Percentiles rank a stretch among this genome's conserved stretches.
Evolutionary conservation across 2,797 vertebrate species (phyloP).

Genomic region (Borostomias antarcticus): DNA sequence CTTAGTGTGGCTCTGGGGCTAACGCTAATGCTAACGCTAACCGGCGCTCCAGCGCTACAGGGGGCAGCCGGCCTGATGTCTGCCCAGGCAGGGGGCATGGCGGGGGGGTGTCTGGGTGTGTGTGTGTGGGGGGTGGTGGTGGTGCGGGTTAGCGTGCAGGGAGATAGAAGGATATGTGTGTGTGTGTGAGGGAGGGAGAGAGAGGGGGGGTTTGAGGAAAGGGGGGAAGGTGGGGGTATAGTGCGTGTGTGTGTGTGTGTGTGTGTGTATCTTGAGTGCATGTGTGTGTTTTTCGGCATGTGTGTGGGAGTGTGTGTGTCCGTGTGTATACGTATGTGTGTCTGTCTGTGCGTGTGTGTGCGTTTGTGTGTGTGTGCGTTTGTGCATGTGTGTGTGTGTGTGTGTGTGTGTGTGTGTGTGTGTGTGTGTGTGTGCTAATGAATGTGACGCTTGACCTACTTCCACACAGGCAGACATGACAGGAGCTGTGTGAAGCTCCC

Average conservation of each 20-base stretch:
- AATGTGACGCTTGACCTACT: constrained; percentile 38
- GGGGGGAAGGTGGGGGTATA: background rate
- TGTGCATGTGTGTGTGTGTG: constrained; percentile 1
- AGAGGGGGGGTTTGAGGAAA: background rate
- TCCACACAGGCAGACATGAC: constrained; percentile 21
- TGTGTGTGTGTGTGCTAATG: constrained; percentile 36
- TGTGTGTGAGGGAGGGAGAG: background rate
- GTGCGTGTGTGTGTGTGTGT: background rate
- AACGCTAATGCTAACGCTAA: constrained; percentile 20
- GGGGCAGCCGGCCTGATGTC: constrained; percentile 16
- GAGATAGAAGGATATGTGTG: background rate
- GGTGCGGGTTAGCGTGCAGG: background rate
- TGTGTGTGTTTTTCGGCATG: too few species aligned
- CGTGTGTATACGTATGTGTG: constrained; percentile 42
- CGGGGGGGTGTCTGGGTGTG: background rate
- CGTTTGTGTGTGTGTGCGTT: background rate
- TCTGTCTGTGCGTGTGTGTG: background rate
- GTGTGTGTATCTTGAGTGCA: background rate
- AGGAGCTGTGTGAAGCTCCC: background rate
- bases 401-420: background rate
- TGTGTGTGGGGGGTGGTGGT: too few species aligned
- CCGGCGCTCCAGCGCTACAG: constrained; percentile 5
- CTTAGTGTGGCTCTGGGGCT: too few species aligned
- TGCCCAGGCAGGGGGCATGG: constrained; percentile 4
- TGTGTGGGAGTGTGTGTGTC: background rate